Evolutionary conservation across 2,888 invertebrate species (phyloP).

Genomic region (Watsonalla binaria): DNA sequence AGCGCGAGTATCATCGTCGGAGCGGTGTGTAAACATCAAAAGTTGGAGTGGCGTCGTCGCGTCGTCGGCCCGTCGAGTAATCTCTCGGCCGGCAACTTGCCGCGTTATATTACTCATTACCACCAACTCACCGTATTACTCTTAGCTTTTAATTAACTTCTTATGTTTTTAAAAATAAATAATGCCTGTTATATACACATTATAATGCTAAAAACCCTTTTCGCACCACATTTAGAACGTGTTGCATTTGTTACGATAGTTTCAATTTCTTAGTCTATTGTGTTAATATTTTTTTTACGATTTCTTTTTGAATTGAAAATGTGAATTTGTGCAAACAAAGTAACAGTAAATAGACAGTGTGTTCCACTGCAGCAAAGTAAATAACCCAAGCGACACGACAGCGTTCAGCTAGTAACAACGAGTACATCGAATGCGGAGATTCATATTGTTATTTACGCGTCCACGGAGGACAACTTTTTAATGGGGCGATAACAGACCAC

Average conservation of each 20-base stretch:
- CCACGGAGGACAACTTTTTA: constrained; percentile 76
- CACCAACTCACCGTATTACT: constrained; percentile 21
- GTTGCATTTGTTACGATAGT: too few species aligned
- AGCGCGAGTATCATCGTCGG: constrained; percentile 56
- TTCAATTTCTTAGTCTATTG: too few species aligned
- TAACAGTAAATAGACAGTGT: too few species aligned
- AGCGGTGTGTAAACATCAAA: constrained; percentile 63
- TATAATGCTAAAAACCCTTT: neutral
- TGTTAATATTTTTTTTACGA: too few species aligned
- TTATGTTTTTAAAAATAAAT: constrained; percentile 11
- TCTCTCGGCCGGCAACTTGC: constrained; percentile 22
- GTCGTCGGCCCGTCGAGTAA: constrained; percentile 28
- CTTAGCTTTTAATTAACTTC: constrained; percentile 21
- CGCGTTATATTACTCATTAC: constrained; percentile 28
- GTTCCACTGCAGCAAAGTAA: too few species aligned
- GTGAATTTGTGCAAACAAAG: too few species aligned
- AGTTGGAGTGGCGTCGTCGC: constrained; percentile 50
- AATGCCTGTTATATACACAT: neutral
- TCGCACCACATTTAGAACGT: too few species aligned
- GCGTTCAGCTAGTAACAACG: neutral
- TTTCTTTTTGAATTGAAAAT: too few species aligned
- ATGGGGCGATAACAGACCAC: constrained; percentile 76
- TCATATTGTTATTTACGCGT: constrained; percentile 71
- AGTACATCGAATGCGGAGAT: constrained; percentile 30
- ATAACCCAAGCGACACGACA: too few species aligned